Evolutionary conservation across 35 echinoderm and acorn worm genomes (phyloP).

Genomic region (Ophioderma brevispina): DNA sequence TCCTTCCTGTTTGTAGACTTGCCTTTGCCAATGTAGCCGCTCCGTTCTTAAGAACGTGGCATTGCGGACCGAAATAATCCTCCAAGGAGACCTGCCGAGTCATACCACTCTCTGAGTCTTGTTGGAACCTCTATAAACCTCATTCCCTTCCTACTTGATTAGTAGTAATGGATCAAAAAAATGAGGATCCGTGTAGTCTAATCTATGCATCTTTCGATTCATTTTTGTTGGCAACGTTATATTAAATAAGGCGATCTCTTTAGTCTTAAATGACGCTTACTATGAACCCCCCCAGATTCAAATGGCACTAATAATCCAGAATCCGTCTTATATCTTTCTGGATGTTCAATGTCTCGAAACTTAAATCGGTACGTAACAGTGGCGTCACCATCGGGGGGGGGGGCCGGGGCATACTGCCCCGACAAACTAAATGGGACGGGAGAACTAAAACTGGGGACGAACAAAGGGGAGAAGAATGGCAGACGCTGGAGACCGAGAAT

Average conservation of each 20-base stretch:
- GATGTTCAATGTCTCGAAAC: conserved; percentile 36
- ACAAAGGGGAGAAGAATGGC: no score
- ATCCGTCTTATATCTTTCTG: conserved; percentile 62
- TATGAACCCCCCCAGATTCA: conserved; percentile 26
- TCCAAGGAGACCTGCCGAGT: conserved; percentile 35
- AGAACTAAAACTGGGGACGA: no score
- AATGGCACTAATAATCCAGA: conserved; percentile 54
- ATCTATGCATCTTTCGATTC: neutral
- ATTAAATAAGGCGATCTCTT: conserved; percentile 30
- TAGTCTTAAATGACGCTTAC: conserved; percentile 47
- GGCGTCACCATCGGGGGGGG: no score
- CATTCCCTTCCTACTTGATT: conserved; percentile 19
- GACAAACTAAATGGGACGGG: no score
- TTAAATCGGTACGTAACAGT: conserved; percentile 14
- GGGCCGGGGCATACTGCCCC: no score
- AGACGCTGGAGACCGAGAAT: no score
- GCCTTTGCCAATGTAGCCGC: conserved; percentile 20
- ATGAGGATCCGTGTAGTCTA: neutral
- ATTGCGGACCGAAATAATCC: conserved; percentile 32
- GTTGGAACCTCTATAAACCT: neutral
- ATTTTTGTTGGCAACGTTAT: neutral
- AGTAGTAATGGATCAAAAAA: conserved; percentile 52
- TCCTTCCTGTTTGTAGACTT: conserved; percentile 25
- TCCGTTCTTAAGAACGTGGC: conserved; percentile 31
- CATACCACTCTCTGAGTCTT: conserved; percentile 35